A percentile compares a stretch with the other conserved stretches of the same genome.
These are phyloP conservation scores for Phlogophora meticulosa DNA, from an alignment of 2,888 invertebrate genomes.

Conservation along the genomic window DNA sequence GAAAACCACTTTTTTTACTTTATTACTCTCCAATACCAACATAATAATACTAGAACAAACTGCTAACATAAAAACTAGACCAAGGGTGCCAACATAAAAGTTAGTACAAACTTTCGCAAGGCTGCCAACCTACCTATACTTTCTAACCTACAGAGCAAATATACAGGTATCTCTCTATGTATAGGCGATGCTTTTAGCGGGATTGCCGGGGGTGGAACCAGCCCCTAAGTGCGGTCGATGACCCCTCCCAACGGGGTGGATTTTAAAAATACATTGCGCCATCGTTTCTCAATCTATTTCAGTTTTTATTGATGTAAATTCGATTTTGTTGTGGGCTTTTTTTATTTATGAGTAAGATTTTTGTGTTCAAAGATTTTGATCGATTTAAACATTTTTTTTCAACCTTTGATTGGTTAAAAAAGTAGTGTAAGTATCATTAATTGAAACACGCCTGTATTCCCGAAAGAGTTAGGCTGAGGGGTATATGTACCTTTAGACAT, in stretches of 20 bases:
- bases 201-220: conserved; percentile 73
- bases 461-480: too few relatives aligned
- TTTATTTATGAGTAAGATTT: not conserved
- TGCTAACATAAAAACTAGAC: conserved; percentile 29
- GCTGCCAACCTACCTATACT: conserved; percentile 42
- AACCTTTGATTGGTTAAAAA: too few relatives aligned
- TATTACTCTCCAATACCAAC: conserved; percentile 28
- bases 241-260: conserved; percentile 63
- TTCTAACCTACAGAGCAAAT: conserved; percentile 42
- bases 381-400: not conserved
- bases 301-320: conserved; percentile 58
- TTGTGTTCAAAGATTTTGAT: not conserved
- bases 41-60: conserved; percentile 1
- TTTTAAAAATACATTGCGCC: conserved; percentile 64
- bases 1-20: conserved; percentile 18
- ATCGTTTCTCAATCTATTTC: conserved; percentile 56
- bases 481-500: too few relatives aligned
- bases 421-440: too few relatives aligned
- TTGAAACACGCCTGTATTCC: too few relatives aligned
- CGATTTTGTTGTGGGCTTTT: conserved; percentile 36
- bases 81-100: conserved; percentile 40
- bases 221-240: conserved; percentile 61
- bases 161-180: conserved; percentile 52
- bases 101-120: conserved; percentile 30
- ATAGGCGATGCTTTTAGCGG: conserved; percentile 82